A percentile compares a stretch with the other conserved stretches of the same genome.
These are phyloP conservation scores for Julus scanicus DNA, from an alignment of 2,888 invertebrate genomes.

Conservation along the genomic window DNA sequence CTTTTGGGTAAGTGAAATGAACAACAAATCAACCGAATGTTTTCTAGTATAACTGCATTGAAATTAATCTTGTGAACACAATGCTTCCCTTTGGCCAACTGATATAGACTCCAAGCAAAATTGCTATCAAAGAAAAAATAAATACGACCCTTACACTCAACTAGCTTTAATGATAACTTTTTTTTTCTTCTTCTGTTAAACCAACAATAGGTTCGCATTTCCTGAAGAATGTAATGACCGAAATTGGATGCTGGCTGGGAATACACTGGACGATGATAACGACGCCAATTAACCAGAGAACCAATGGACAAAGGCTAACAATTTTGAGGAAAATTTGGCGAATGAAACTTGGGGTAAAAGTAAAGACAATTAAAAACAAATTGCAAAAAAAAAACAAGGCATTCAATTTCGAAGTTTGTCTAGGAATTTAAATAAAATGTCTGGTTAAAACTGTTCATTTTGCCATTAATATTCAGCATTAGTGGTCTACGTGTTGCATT, in stretches of 20 bases:
- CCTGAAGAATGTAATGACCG: neutral
- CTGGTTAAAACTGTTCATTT: neutral
- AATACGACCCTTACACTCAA: neutral
- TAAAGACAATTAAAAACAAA: too few species aligned
- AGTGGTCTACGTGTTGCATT: neutral
- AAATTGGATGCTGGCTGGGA: constrained; percentile 25
- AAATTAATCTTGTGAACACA: neutral
- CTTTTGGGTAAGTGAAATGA: neutral
- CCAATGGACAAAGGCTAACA: neutral
- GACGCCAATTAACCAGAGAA: neutral
- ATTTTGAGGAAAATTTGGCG: neutral
- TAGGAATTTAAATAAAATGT: neutral
- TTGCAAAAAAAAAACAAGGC: neutral
- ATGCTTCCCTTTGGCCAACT: neutral
- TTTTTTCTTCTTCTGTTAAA: constrained; percentile 17
- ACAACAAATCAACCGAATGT: neutral
- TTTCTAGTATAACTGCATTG: neutral
- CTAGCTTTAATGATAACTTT: neutral
- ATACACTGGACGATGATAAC: neutral
- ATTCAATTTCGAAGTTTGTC: neutral
- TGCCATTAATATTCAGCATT: neutral
- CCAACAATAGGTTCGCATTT: constrained; percentile 12
- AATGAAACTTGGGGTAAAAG: too few species aligned
- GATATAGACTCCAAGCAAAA: neutral
- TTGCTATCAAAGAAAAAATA: neutral